Conservation (phyloP, 37 sponge, comb jelly and placozoan genomes). For the Oscarella lobularis region DNA sequence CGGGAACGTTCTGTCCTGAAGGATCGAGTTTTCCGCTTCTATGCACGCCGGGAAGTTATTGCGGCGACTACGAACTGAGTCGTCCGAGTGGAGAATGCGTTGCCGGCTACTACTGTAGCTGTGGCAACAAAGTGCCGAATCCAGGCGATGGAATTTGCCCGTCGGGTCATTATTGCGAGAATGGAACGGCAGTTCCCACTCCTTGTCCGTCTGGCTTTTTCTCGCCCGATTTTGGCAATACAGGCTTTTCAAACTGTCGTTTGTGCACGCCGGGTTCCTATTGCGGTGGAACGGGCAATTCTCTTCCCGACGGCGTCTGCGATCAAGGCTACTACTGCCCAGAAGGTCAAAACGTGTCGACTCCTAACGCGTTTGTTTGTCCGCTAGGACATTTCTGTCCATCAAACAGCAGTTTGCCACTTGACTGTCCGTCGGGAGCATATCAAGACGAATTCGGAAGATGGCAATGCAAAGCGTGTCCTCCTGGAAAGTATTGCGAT, state of each 20-base stretch:
- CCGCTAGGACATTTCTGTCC: background rate
- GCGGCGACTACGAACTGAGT: slow-evolving; percentile 11
- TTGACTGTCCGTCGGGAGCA: background rate
- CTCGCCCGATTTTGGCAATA: background rate
- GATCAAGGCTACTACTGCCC: slow-evolving; percentile 23
- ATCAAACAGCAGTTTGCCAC: background rate
- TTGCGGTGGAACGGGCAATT: background rate
- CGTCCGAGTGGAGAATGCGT: slow-evolving; percentile 12
- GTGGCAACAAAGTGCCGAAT: slow-evolving; percentile 8
- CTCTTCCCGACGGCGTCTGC: slow-evolving; percentile 1
- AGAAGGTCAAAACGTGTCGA: slow-evolving; percentile 4
- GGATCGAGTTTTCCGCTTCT: slow-evolving; percentile 1
- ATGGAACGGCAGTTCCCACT: slow-evolving; percentile 11
- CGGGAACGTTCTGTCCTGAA: slow-evolving; percentile 10
- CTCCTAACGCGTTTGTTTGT: background rate
- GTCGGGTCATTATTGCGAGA: slow-evolving; percentile 13
- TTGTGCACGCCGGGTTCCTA: slow-evolving; percentile 19
- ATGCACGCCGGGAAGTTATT: slow-evolving; percentile 16
- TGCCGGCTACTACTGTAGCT: slow-evolving; percentile 22
- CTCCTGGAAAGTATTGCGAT: background rate
- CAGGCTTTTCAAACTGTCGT: slow-evolving; percentile 7
- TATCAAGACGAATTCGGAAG: background rate
- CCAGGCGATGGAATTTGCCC: slow-evolving; percentile 13
- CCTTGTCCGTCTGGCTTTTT: slow-evolving; percentile 18
- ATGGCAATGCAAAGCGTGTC: background rate